These are phyloP conservation scores for Onthophagus taurus DNA, from an alignment of 1,140 invertebrate genomes.

Conservation along the genomic window DNA sequence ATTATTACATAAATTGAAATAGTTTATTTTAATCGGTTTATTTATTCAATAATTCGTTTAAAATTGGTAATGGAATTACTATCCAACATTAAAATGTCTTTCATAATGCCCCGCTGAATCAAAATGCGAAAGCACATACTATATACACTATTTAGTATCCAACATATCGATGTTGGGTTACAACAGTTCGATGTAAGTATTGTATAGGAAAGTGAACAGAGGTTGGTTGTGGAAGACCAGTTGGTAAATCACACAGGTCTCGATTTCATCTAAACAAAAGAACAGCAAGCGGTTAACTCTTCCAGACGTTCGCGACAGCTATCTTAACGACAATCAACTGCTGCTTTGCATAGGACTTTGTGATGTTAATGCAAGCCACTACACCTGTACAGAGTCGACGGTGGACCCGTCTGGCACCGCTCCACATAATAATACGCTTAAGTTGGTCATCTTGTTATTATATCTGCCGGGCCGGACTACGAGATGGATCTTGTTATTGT, in stretches of 20 bases:
- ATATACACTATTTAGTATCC: no score
- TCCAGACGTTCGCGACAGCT: not conserved
- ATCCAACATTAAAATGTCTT: no score
- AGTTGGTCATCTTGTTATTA: constrained; percentile 12
- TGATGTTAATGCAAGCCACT: constrained; percentile 6
- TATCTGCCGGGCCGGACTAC: not conserved
- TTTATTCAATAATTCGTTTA: no score
- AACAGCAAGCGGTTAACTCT: constrained; percentile 9
- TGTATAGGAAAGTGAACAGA: not conserved
- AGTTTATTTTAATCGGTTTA: no score
- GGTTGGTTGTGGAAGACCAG: not conserved
- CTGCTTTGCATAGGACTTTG: constrained; percentile 12
- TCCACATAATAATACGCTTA: constrained; percentile 11
- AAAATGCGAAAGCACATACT: no score
- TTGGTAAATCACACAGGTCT: not conserved
- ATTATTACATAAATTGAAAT: no score
- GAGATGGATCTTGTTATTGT: constrained; percentile 13
- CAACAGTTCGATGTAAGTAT: not conserved
- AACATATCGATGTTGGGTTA: no score
- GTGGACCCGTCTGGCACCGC: constrained; percentile 1
- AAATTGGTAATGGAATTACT: no score
- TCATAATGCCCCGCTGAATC: no score
- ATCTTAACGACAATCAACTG: constrained; percentile 12
- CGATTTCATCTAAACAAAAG: constrained; percentile 9
- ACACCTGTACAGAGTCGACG: not conserved